Percentiles rank a stretch among this genome's conserved stretches.
Evolutionary conservation across 2,797 vertebrate genomes (phyloP).

Genomic region (Melanotaenia maccullochi): DNA sequence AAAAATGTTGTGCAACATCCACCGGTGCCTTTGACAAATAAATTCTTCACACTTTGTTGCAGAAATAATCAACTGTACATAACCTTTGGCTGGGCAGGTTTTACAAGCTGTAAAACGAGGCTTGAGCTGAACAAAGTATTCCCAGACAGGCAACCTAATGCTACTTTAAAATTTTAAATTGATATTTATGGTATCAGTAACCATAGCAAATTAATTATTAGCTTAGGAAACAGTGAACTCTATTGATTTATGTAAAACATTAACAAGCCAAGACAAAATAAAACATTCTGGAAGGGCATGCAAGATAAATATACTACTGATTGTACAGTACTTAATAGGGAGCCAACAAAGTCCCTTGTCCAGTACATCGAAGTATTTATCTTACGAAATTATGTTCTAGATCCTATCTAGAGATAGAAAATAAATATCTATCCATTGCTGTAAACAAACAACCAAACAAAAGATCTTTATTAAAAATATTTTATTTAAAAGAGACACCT

Average conservation of each 20-base stretch:
- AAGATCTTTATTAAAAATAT: conserved; percentile 34
- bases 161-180: neutral
- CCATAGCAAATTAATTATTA: conserved; percentile 27
- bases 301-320: neutral
- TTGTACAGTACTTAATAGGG: neutral
- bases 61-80: conserved; percentile 17
- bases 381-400: neutral
- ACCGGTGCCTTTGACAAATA: conserved; percentile 7
- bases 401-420: neutral
- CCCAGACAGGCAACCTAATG: neutral
- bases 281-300: neutral
- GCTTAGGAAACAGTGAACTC: conserved; percentile 1
- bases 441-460: conserved; percentile 25
- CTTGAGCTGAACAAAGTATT: neutral
- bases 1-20: conserved; percentile 44
- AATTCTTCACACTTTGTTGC: neutral
- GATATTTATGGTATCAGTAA: conserved; percentile 3
- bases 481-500: conserved; percentile 11
- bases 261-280: neutral
- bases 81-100: neutral
- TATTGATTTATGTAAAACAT: conserved; percentile 17
- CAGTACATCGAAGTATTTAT: conserved; percentile 8
- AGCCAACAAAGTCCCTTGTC: neutral
- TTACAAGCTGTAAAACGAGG: conserved; percentile 12
- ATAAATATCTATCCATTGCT: neutral